Evolutionary conservation across 2,113 vertebrate genomes (phyloP).

Genomic region (Myotis brandtii): DNA sequence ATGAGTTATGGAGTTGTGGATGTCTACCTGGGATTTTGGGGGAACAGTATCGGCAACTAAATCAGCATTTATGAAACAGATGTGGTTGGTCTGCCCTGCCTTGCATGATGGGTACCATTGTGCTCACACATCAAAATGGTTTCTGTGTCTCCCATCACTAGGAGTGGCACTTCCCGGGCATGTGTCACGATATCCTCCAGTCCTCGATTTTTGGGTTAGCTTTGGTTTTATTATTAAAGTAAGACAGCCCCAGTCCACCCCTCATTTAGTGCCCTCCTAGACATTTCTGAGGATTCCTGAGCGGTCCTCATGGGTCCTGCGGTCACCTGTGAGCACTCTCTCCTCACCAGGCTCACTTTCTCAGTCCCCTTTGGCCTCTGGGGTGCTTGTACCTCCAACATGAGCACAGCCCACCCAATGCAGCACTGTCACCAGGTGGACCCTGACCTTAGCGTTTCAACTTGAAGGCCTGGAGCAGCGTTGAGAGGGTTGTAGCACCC

Average conservation of each 20-base stretch:
- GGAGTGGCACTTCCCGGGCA: not conserved
- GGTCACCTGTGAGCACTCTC: not conserved
- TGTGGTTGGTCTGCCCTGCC: too few species aligned
- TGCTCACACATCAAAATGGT: too few species aligned
- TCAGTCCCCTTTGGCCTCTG: not conserved
- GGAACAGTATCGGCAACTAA: not conserved
- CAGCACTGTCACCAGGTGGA: not conserved
- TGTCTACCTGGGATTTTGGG: not conserved
- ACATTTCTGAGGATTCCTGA: not conserved
- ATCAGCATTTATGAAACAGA: not conserved
- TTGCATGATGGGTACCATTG: fast-evolving
- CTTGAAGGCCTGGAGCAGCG: not conserved
- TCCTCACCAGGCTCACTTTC: not conserved
- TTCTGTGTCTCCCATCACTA: not conserved
- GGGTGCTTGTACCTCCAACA: not conserved
- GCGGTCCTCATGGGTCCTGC: fast-evolving
- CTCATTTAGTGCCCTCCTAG: not conserved
- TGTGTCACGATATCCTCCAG: fast-evolving
- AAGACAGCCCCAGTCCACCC: not conserved
- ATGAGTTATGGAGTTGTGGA: not conserved
- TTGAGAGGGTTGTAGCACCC: not conserved
- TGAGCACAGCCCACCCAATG: not conserved
- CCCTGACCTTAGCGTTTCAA: not conserved
- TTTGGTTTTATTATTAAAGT: not conserved
- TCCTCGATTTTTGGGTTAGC: not conserved